Evolutionary conservation across 2,888 invertebrate genomes (phyloP).

Genomic region (Sinohyriopsis cumingii): DNA sequence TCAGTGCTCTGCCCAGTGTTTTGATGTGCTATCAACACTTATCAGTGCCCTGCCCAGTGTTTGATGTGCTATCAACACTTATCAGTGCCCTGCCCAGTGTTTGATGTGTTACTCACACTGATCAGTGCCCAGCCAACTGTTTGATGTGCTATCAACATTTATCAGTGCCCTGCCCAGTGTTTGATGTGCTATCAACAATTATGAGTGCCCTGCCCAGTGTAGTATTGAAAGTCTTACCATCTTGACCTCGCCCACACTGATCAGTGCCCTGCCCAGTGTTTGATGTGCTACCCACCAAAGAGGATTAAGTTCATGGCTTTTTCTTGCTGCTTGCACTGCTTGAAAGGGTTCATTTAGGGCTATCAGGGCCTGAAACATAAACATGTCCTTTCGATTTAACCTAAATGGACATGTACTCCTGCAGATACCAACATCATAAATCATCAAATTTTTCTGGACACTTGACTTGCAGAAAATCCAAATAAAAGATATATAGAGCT

Average conservation of each 20-base stretch:
- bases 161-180: neutral
- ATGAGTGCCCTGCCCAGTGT: neutral
- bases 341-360: conserved; percentile 65
- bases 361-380: conserved; percentile 60
- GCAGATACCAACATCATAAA: neutral
- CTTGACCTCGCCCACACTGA: conserved; percentile 71
- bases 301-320: conserved; percentile 65
- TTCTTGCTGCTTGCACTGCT: conserved; percentile 65
- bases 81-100: too few species aligned
- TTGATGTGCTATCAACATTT: neutral
- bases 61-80: neutral
- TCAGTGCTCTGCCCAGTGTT: too few species aligned
- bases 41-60: too few species aligned
- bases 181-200: neutral
- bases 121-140: too few species aligned
- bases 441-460: neutral
- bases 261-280: conserved; percentile 70
- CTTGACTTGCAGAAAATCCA: neutral
- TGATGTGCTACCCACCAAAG: conserved; percentile 72
- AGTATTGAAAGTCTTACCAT: conserved; percentile 46
- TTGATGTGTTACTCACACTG: too few species aligned
- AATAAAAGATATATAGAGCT: too few species aligned
- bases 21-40: too few species aligned
- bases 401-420: neutral
- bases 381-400: neutral